Evolutionary conservation across 2,888 invertebrate species (phyloP).

Genomic region (Rhingia campestris): DNA sequence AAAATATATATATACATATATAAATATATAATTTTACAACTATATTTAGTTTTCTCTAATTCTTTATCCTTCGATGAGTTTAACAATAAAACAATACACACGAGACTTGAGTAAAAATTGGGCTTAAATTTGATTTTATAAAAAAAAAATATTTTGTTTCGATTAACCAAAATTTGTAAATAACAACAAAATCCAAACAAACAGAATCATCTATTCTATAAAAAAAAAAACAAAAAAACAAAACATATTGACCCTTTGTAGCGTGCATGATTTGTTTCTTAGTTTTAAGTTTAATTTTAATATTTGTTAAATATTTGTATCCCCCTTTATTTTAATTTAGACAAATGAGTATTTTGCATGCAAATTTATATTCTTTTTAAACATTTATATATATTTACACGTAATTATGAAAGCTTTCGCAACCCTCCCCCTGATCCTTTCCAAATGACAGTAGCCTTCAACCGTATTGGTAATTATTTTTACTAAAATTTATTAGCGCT

Average conservation of each 20-base stretch:
- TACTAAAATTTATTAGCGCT: too few species aligned
- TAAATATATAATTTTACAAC: constrained; percentile 38
- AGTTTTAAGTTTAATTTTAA: constrained; percentile 18
- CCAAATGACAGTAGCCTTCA: background rate
- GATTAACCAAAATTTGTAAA: constrained; percentile 59
- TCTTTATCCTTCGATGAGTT: constrained; percentile 60
- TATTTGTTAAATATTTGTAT: constrained; percentile 21
- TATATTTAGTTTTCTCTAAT: constrained; percentile 57
- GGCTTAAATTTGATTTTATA: constrained; percentile 74
- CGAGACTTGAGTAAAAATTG: constrained; percentile 72
- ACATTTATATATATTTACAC: constrained; percentile 3
- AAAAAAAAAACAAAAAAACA: background rate
- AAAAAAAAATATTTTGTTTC: constrained; percentile 44
- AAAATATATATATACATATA: constrained; percentile 42
- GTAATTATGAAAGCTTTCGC: constrained; percentile 11
- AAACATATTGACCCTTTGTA: constrained; percentile 19
- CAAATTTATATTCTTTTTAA: background rate
- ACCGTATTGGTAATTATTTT: too few species aligned
- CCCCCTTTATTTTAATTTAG: constrained; percentile 4
- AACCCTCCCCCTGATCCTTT: constrained; percentile 3
- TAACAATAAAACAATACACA: constrained; percentile 52
- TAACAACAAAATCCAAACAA: constrained; percentile 40
- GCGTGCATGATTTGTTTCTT: constrained; percentile 43
- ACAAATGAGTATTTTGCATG: constrained; percentile 32
- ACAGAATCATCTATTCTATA: constrained; percentile 39